phyloP scores from a whole-genome alignment of 2,888 invertebrate genomes.

The Eupithecia subfuscata region DNA sequence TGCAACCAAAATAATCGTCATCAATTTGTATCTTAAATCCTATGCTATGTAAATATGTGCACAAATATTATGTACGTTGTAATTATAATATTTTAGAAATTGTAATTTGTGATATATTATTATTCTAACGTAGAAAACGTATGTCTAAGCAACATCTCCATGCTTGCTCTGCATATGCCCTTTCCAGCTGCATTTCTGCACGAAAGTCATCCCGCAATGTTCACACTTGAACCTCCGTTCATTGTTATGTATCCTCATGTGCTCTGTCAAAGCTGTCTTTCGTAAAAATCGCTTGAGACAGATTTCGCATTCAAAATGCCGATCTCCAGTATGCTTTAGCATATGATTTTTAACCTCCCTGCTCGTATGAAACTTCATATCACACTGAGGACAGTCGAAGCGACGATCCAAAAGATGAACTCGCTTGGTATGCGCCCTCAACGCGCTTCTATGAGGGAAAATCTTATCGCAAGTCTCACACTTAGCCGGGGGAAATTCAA shows the following conservation, averaged over 20 bases:
- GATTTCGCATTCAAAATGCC: constrained; percentile 64
- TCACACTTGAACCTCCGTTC: constrained; percentile 75
- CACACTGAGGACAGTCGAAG: constrained; percentile 79
- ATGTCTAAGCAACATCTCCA: constrained; percentile 6
- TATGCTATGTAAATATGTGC: neutral
- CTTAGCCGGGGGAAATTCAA: constrained; percentile 51
- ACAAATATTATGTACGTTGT: no score
- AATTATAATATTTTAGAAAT: neutral
- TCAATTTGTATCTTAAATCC: neutral
- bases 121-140: neutral
- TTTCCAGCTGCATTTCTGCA: constrained; percentile 75
- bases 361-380: constrained; percentile 79
- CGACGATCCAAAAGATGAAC: constrained; percentile 77
- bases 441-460: constrained; percentile 55
- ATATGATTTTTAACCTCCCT: constrained; percentile 81
- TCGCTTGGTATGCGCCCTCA: constrained; percentile 52
- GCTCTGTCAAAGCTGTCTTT: constrained; percentile 68
- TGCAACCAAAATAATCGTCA: neutral
- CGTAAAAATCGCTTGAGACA: constrained; percentile 74
- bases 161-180: constrained; percentile 32
- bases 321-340: constrained; percentile 76
- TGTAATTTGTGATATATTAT: neutral
- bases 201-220: constrained; percentile 68
- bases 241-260: constrained; percentile 77
- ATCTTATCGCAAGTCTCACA: constrained; percentile 61